phyloP scores from a whole-genome alignment of 1,140 invertebrate species.

The Diabrotica undecimpunctata region DNA sequence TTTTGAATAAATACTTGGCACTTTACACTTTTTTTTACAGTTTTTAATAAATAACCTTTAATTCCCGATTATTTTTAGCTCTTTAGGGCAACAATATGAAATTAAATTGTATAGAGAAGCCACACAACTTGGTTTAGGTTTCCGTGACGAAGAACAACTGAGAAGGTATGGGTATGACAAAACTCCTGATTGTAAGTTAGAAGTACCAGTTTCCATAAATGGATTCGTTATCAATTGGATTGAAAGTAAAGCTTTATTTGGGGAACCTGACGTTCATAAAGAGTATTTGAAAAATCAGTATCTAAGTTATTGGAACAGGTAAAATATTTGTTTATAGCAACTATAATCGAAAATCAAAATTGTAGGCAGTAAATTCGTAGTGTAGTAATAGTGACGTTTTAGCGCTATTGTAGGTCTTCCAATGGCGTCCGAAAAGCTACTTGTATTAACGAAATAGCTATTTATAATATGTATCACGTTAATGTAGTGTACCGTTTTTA shows the following conservation, averaged over 20 bases:
- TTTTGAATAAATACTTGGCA: too few species aligned
- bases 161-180: slow-evolving; percentile 85
- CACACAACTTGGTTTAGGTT: slow-evolving; percentile 59
- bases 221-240: slow-evolving; percentile 91
- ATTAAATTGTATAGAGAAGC: slow-evolving; percentile 61
- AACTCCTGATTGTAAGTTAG: slow-evolving; percentile 90
- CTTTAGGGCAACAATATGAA: slow-evolving; percentile 76
- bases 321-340: background rate
- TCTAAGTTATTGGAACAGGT: slow-evolving; percentile 88
- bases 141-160: slow-evolving; percentile 78
- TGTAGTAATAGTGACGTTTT: background rate
- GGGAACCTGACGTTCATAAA: slow-evolving; percentile 75
- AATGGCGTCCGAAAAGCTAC: too few species aligned
- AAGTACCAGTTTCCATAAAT: slow-evolving; percentile 83
- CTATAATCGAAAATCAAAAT: too few species aligned
- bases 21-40: too few species aligned
- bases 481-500: too few species aligned
- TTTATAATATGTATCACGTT: too few species aligned
- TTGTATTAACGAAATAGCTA: too few species aligned
- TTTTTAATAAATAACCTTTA: too few species aligned
- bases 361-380: too few species aligned
- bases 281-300: slow-evolving; percentile 85
- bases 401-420: too few species aligned
- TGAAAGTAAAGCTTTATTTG: slow-evolving; percentile 94
- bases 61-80: slow-evolving; percentile 46